These are phyloP conservation scores for Cuniculus paca DNA, from an alignment of 2,797 vertebrate species.

Conservation along the genomic window DNA sequence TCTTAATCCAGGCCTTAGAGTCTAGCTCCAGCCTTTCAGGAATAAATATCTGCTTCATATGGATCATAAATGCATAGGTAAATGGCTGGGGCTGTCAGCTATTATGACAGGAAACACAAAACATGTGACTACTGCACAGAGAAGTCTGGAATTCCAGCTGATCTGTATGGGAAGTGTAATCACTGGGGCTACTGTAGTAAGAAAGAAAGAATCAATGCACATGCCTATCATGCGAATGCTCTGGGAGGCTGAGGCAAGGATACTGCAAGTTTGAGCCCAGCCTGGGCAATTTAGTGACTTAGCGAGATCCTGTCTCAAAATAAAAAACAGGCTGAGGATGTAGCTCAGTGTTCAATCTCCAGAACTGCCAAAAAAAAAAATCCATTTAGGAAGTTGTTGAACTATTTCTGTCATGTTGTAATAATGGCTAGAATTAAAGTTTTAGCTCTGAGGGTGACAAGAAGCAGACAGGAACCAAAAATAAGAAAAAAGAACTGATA, in stretches of 20 bases:
- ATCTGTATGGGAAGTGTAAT: background rate
- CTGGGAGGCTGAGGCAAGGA: background rate
- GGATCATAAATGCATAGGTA: background rate
- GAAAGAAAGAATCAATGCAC: background rate
- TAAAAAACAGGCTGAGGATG: background rate
- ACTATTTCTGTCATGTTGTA: background rate
- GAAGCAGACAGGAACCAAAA: background rate
- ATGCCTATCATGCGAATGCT: background rate
- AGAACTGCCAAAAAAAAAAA: background rate
- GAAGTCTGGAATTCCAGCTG: background rate
- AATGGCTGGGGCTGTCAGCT: background rate
- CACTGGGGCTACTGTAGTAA: accelerated
- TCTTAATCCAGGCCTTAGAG: background rate
- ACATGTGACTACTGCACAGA: background rate
- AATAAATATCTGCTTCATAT: background rate
- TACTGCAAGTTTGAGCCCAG: background rate
- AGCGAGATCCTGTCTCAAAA: background rate
- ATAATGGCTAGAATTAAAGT: background rate
- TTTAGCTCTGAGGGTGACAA: background rate
- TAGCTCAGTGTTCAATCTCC: background rate
- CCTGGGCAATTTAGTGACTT: background rate
- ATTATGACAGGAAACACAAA: background rate
- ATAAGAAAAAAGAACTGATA: background rate
- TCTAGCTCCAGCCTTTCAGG: background rate
- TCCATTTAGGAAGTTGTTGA: background rate